Evolutionary conservation across 2,888 invertebrate genomes (phyloP).

Genomic region (Darwinula stevensoni): DNA sequence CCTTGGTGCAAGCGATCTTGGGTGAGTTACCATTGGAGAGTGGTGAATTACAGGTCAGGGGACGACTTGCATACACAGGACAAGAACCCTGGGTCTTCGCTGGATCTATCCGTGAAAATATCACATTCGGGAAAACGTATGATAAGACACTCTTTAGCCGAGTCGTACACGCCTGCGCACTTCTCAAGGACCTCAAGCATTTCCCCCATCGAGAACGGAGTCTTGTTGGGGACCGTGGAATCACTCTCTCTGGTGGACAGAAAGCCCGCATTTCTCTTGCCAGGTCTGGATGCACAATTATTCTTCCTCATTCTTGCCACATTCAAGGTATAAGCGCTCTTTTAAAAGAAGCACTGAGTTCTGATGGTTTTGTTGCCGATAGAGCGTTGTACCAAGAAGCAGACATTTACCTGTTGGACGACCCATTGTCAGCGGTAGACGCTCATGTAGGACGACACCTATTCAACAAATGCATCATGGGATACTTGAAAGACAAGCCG

Average conservation of each 20-base stretch:
- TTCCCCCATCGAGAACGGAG: slow-evolving; percentile 21
- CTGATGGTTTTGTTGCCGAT: slow-evolving; percentile 3
- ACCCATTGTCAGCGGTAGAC: slow-evolving; percentile 73
- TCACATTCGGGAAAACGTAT: slow-evolving; percentile 48
- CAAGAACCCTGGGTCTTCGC: slow-evolving; percentile 49
- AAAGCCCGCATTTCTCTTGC: slow-evolving; percentile 23
- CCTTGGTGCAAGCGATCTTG: slow-evolving; percentile 30
- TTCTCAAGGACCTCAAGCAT: slow-evolving; percentile 19
- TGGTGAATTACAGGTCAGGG: slow-evolving; percentile 30
- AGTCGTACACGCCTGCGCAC: slow-evolving; percentile 13
- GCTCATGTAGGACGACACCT: slow-evolving; percentile 62
- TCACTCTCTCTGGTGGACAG: slow-evolving; percentile 24
- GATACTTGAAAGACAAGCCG: slow-evolving; percentile 33
- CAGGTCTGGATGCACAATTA: slow-evolving; percentile 13
- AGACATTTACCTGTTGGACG: slow-evolving; percentile 60
- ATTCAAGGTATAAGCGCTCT: too few species aligned
- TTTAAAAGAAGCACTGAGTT: too few species aligned
- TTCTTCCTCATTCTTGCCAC: too few species aligned
- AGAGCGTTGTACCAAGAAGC: slow-evolving; percentile 43
- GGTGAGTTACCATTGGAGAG: slow-evolving; percentile 31
- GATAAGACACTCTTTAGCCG: slow-evolving; percentile 20
- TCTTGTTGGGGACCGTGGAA: slow-evolving; percentile 24
- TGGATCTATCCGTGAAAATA: slow-evolving; percentile 59
- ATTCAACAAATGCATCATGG: slow-evolving; percentile 45
- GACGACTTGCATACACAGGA: slow-evolving; percentile 25